Percentiles rank a stretch among this genome's conserved stretches.
Evolutionary conservation across 2,113 vertebrate genomes (phyloP).

Genomic region (Lanius collurio): DNA sequence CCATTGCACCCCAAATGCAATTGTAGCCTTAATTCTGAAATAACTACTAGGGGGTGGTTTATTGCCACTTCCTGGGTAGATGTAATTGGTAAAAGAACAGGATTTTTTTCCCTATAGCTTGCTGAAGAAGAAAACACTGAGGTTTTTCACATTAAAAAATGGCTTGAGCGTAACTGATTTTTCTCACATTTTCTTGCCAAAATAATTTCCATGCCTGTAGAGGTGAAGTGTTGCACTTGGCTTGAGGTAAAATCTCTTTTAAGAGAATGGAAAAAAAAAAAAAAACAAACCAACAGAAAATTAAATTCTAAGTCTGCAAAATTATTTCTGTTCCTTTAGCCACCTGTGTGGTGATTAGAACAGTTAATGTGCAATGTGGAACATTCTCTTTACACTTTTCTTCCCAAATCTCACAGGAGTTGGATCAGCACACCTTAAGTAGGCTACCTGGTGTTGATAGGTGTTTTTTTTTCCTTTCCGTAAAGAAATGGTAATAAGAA

Average conservation of each 20-base stretch:
- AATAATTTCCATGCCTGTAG: rapidly evolving
- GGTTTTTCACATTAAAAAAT: not conserved
- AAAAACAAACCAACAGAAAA: not conserved
- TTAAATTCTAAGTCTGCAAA: not conserved
- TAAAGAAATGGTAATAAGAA: not conserved
- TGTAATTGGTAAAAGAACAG: not conserved
- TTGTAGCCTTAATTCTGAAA: not conserved
- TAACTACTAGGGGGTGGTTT: not conserved
- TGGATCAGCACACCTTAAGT: not conserved
- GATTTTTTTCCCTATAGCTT: not conserved
- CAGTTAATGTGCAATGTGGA: not conserved
- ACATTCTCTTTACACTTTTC: not conserved
- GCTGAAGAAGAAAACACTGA: not conserved
- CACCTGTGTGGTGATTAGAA: not conserved
- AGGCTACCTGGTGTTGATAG: not conserved
- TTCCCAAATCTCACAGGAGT: not conserved
- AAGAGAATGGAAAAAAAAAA: not conserved
- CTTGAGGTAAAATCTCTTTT: not conserved
- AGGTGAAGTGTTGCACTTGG: not conserved
- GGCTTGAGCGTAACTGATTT: not conserved
- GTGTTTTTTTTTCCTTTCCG: not conserved
- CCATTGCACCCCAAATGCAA: not conserved
- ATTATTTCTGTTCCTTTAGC: not conserved
- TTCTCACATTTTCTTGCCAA: not conserved
- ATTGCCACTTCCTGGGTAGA: not conserved